Evolutionary conservation across 2,797 vertebrate species (phyloP), one percentile per base, ranked within the genome.

Genomic region (Paguma larvata): DNA sequence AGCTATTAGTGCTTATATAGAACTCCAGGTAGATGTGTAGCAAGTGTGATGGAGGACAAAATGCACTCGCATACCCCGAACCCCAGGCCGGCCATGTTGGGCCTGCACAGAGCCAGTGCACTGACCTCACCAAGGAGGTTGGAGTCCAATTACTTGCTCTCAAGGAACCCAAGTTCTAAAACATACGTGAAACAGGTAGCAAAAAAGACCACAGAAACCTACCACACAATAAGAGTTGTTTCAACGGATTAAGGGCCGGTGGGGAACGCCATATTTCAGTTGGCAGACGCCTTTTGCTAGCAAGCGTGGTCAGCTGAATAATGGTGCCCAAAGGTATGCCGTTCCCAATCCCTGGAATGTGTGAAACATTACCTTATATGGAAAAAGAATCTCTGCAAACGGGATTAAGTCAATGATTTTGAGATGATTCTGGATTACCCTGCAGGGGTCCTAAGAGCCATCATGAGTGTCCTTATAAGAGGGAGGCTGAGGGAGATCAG

Each of bases 81-180:
- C 32, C 15, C 48, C 46, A 23, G 77, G 62, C 38, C 14, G 46
- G 32, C 19, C 4, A 8, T 16, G 34, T 2, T 12, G 14, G 14
- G 8, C 56, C 62, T n/a, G 27, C 46, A 30, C 30, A 7, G n/a
- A 0, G n/a, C 59, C 25, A 53, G 30, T 2, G 32, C 18, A 0
- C 0, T 34, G 68, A 73, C 12, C 63, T 56, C 90, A 65, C 56
- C 46, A 32, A 48, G 19, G 59, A 83, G 5, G 34, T 32, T 38
- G 63, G 65, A 79, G 53, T 38, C 8, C 23, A 68, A 15, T 15
- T 27, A 3, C 44, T 75, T 78, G 8, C 63, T 48, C 46, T 73
- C 46, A 73, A 79, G 73, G 62, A 51, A 41, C 23, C 65, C 72
- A 73, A 73, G 21, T 92, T 78, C 70, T 73, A 79, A 72, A 89